Conservation (phyloP, 2,888 invertebrate genomes). For the Napeogenes sylphis region DNA sequence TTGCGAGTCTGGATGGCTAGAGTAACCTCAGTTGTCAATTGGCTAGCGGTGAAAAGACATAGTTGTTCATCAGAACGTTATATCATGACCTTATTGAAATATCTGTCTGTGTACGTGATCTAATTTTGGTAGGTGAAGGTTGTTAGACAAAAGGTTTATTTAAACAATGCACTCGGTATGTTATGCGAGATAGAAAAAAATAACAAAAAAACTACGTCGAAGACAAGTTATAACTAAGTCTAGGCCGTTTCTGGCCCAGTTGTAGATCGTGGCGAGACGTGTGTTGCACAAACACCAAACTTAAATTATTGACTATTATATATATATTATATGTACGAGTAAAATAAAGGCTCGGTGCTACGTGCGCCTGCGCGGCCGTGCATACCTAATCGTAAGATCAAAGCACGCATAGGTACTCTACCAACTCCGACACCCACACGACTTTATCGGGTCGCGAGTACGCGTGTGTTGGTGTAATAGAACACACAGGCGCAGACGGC, state of each 20-base stretch:
- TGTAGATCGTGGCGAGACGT: constrained; percentile 49
- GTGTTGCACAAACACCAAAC: constrained; percentile 72
- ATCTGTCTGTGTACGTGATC: constrained; percentile 34
- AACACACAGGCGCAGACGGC: constrained; percentile 55
- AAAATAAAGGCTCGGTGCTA: constrained; percentile 68
- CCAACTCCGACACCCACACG: constrained; percentile 71
- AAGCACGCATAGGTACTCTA: constrained; percentile 76
- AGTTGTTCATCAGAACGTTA: constrained; percentile 30
- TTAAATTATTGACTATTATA: constrained; percentile 65
- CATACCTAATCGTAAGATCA: constrained; percentile 78
- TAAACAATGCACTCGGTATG: constrained; percentile 24
- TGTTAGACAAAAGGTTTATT: constrained; percentile 27
- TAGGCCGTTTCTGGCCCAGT: constrained; percentile 35
- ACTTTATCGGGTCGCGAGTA: constrained; percentile 41
- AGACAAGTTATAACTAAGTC: constrained; percentile 28
- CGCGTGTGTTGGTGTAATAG: constrained; percentile 45
- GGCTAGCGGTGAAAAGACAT: constrained; percentile 16
- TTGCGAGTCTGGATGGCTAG: constrained; percentile 20
- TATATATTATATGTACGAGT: constrained; percentile 61
- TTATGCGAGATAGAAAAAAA: constrained; percentile 15
- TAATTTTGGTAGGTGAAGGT: constrained; percentile 36
- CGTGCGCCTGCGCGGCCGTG: constrained; percentile 72
- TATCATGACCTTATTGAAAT: constrained; percentile 33
- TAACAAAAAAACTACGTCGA: constrained; percentile 20
- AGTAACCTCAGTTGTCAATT: constrained; percentile 29